Evolutionary conservation across 2,113 vertebrate genomes (phyloP).

Genomic region (Cryptotis parvus): DNA sequence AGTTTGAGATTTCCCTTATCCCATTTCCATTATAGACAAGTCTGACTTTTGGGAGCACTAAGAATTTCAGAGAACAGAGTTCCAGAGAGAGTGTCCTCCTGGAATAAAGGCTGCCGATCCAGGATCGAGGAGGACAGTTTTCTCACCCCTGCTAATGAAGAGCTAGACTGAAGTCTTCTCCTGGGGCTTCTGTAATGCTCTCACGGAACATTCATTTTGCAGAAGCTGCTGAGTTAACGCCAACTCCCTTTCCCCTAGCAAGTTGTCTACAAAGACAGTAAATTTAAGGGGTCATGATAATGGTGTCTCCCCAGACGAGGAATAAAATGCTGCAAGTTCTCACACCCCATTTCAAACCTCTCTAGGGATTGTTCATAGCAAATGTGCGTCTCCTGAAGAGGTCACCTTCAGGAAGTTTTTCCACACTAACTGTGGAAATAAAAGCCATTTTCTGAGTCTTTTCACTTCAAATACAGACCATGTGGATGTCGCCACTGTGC

Average conservation of each 20-base stretch:
- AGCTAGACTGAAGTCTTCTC: conserved; percentile 77
- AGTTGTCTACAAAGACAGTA: conserved; percentile 79
- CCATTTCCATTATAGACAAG: conserved; percentile 74
- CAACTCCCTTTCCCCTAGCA: conserved; percentile 66
- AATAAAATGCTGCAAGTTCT: conserved; percentile 70
- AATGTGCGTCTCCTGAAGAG: conserved; percentile 55
- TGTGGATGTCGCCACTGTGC: neutral
- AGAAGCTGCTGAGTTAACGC: conserved; percentile 79
- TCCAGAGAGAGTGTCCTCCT: conserved; percentile 69
- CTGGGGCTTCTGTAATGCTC: conserved; percentile 69
- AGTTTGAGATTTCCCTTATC: conserved; percentile 72
- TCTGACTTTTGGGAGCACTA: conserved; percentile 72
- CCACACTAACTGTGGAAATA: conserved; percentile 24
- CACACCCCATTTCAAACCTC: conserved; percentile 72
- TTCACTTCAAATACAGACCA: conserved; percentile 7
- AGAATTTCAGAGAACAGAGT: conserved; percentile 77
- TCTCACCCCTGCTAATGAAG: conserved; percentile 79
- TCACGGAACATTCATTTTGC: conserved; percentile 76
- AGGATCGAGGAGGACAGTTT: conserved; percentile 77
- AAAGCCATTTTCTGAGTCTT: conserved; percentile 1
- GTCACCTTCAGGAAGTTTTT: conserved; percentile 77
- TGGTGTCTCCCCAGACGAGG: conserved; percentile 72
- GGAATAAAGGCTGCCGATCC: conserved; percentile 72
- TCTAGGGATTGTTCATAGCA: conserved; percentile 66
- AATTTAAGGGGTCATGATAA: conserved; percentile 78